A percentile compares a stretch with the other conserved stretches of the same genome.
Conservation (phyloP, 92 coral and sea anemone genomes). For the Porites rus region DNA sequence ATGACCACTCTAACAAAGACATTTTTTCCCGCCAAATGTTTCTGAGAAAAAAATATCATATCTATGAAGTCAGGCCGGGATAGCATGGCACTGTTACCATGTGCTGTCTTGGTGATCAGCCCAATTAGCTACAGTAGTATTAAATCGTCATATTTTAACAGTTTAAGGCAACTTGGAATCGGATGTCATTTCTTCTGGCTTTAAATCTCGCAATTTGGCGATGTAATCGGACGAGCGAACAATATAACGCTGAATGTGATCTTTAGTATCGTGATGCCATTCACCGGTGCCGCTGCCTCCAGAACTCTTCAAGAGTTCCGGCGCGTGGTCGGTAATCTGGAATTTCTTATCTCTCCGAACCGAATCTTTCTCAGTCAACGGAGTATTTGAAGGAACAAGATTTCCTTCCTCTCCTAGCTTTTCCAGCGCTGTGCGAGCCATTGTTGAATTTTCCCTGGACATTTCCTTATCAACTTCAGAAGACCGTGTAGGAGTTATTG, state of each 20-base stretch:
- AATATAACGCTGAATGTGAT: constrained; percentile 77
- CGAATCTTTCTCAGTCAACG: background rate
- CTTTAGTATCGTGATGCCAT: constrained; percentile 25
- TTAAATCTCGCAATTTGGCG: constrained; percentile 89
- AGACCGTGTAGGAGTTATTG: background rate
- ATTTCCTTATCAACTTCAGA: background rate
- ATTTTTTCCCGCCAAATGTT: too few species aligned
- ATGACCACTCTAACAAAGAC: too few species aligned
- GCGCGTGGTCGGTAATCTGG: background rate
- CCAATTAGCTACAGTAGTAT: background rate
- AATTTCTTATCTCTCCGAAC: constrained; percentile 8
- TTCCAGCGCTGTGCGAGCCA: background rate
- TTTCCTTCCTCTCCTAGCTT: constrained; percentile 33
- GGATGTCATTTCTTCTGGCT: constrained; percentile 70
- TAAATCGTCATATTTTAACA: background rate
- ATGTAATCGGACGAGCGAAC: constrained; percentile 88
- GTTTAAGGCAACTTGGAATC: background rate
- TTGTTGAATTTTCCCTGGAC: background rate
- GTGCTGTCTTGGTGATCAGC: background rate
- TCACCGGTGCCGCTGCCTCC: background rate
- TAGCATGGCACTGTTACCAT: background rate
- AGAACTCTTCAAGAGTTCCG: background rate
- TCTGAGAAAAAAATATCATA: too few species aligned
- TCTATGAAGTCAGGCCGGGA: too few species aligned
- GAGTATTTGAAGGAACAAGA: background rate